Evolutionary conservation across 92 coral and sea anemone species (phyloP), one percentile per base, ranked within the genome.

Genomic region (Anthopleura xanthogrammica): DNA sequence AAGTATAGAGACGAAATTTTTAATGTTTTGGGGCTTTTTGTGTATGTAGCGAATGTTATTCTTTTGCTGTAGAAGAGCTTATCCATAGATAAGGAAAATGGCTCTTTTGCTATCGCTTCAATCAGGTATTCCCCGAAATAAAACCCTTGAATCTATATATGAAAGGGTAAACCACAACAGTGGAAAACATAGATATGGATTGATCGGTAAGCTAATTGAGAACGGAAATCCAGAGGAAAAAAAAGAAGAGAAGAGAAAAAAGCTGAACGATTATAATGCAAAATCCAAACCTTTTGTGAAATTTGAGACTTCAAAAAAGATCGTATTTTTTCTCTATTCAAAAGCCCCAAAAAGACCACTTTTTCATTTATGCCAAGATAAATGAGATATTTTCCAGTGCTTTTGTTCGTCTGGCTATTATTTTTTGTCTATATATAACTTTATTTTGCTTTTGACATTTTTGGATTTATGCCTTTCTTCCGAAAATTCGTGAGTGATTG

Each of bases 171-270:
- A 80, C 24, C 52, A 68, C 70, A 81, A 54, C 13, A 54, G 50
- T 60, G 75, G 71, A 40, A 71, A 48, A 42, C 52, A 43, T 39
- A 68, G 82, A 81, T 71, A 48, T 36, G 41, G 74, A 12, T 36
- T 81, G 84, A 81, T 68, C 71, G 84, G 77, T 68, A 19, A 16
- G 48, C 42, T 81, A 64, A 81, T 81, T 79, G 72, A 57, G 20
- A 36, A 23, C 84, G 84, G 84, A 81, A 81, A 75, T 81, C 77
- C 23, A 50, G 16, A 3, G 62, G 16, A n/a, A 81, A 81, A 68
- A 7, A 46, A 3, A 46, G 50, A 46, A 46, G 50, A n/a, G 77
- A 81, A 56, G 71, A 58, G 55, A 79, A 77, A n/a, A 52, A 3
- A 57, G 52, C 16, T 12, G 70, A 19, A 14, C 11, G 24, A 68